Evolutionary conservation across 2,888 invertebrate genomes (phyloP).

Genomic region (Pheosia tremula): DNA sequence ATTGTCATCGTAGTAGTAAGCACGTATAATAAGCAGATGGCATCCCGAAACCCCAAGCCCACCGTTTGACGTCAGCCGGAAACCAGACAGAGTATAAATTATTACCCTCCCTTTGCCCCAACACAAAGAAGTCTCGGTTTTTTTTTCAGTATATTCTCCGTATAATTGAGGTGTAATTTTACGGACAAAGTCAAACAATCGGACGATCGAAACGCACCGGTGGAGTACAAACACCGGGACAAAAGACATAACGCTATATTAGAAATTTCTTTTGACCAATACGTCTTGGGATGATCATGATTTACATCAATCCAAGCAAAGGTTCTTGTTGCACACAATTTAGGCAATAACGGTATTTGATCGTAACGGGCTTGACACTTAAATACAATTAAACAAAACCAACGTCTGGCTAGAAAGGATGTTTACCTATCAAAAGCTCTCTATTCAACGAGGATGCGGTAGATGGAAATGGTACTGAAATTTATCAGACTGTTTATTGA

Average conservation of each 20-base stretch:
- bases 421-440: constrained; percentile 54
- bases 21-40: constrained; percentile 42
- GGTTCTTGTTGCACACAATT: constrained; percentile 53
- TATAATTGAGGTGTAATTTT: constrained; percentile 77
- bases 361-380: constrained; percentile 46
- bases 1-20: neutral
- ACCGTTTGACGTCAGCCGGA: constrained; percentile 63
- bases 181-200: constrained; percentile 63
- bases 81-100: constrained; percentile 68
- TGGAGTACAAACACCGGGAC: constrained; percentile 54
- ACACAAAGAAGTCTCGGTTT: constrained; percentile 63
- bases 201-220: constrained; percentile 53
- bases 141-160: constrained; percentile 54
- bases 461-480: constrained; percentile 55
- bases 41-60: constrained; percentile 42
- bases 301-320: constrained; percentile 66
- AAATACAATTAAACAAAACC: constrained; percentile 54
- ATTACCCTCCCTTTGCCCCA: constrained; percentile 61
- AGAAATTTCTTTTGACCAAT: constrained; percentile 66
- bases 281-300: constrained; percentile 60
- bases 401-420: constrained; percentile 34
- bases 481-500: constrained; percentile 65
- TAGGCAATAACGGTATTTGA: constrained; percentile 51
- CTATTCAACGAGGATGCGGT: constrained; percentile 44
- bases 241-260: constrained; percentile 62